Base-by-base conservation (phyloP, 2,113 vertebrate genomes). In the Spea multiplicata region DNA sequence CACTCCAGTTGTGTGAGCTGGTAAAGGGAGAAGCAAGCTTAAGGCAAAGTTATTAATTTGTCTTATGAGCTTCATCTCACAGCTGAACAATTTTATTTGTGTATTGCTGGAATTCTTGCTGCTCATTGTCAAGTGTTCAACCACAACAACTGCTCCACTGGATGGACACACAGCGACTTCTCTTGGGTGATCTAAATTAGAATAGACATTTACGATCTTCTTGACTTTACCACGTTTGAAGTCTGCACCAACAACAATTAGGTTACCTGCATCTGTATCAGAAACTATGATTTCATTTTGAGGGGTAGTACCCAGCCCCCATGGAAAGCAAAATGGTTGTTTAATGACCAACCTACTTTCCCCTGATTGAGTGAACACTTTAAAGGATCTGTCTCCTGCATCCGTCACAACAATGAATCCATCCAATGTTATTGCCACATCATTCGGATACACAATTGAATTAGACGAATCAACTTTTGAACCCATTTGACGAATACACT, bases 341-440 rank as follows among this genome's bases (percentile, higher is more conserved):
- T 81, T 89, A 0, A 95, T 8, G 0, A 91, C 88, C 66, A 94
- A 75, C 45, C 90, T 80, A 0, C 88, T 82, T 66, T 82, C 85
- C 5, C 96, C 95, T 3, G 89, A 89, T 8, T 88, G 91, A 16
- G 93, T 91, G 57, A 97, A 98, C 16, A 94, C 92, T 83, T 98
- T 99, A 59, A 98, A 84, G 0, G 95, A 85, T 44, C 83, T 75
- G 83, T 95, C 94, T 3, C 96, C 95, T 0, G 94, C 93, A 44
- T 98, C 96, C 0, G 93, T 95, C 84, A 98, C 90, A 50, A 94
- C 89, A 79, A 98, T 83, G 0, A 94, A 87, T 71, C 95, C 92
- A 9, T 91, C 89, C 2, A 81, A 52, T 8, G 91, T 90, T 81
- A 94, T 84, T 0, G 95, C 85, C 74, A 97, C 92, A 3, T 94